Base-by-base conservation (phyloP, 2,797 vertebrate species). In the Scomberomorus guttatus region DNA sequence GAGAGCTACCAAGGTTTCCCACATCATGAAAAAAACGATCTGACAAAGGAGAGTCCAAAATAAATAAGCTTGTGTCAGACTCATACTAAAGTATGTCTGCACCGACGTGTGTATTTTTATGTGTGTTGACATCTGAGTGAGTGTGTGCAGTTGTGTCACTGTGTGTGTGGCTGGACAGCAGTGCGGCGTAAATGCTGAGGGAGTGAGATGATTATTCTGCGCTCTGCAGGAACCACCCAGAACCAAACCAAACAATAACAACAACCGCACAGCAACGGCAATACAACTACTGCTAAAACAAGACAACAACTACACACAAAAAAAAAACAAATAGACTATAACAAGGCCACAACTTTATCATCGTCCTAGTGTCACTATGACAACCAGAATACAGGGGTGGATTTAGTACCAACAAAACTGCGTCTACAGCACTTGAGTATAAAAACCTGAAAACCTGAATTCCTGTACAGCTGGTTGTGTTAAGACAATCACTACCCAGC, bases 21-120 rank as follows among this genome's bases (percentile, higher is more conserved):
- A 87, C 84, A 85, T 85, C 73, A 84, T 29, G 61, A 80, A 71
- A 76, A 59, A 77, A 68, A 74, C 56, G 69, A 78, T 68, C 70
- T 4, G 78, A 75, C 51, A 72, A 74, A 75, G 51, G 25, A 79
- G 9, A 42, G 51, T 73, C 80, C 72, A 72, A 84, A 78, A 57
- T 61, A 77, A 89, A 83, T 58, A 52, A 3, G 18, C 54, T 64
- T 11, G 18, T 39, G 71, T 77, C 66, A 80, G 72, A 80, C 62
- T 39, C 39, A 1, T 27, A 57, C 13, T 51, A 6, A 63, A 58
- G 32, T 12, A 32, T 34, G 59, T 78, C 37, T 72, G 68, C 55
- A 4, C 56, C 2, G 0, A 6, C 11, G 4, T n/a, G 22, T 74
- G 37, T 69, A 2, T 70, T 51, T 61, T 12, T 72, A 25, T 62